These are phyloP conservation scores for Eurois occulta DNA, from an alignment of 2,888 invertebrate genomes.

Conservation along the genomic window DNA sequence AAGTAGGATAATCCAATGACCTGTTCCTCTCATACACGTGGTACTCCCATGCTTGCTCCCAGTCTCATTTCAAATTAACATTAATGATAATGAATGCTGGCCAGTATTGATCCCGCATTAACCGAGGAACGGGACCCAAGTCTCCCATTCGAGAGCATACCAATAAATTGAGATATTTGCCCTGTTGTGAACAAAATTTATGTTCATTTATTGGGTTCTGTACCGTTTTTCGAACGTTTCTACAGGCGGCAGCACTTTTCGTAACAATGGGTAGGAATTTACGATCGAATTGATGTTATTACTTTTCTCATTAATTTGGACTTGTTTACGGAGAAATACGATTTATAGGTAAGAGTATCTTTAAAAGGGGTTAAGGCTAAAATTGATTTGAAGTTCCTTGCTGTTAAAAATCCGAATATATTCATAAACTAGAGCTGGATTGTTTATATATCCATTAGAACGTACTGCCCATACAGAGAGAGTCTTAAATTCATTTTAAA, in stretches of 20 bases:
- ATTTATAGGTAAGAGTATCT: conserved; percentile 16
- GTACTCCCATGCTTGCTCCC: conserved; percentile 35
- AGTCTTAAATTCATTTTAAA: no score
- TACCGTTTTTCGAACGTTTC: conserved; percentile 50
- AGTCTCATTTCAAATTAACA: conserved; percentile 72
- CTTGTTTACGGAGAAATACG: conserved; percentile 37
- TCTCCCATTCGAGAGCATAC: conserved; percentile 55
- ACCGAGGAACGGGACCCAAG: conserved; percentile 59
- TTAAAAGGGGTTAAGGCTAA: conserved; percentile 11
- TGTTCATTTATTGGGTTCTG: conserved; percentile 59
- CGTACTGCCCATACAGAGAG: no score
- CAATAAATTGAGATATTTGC: conserved; percentile 68
- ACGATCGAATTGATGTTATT: conserved; percentile 54
- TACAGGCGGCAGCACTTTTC: conserved; percentile 54
- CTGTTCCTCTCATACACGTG: not conserved
- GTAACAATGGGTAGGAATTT: conserved; percentile 57
- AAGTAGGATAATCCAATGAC: conserved; percentile 11
- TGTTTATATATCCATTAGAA: not conserved
- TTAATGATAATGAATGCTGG: conserved; percentile 80
- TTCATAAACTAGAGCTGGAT: not conserved
- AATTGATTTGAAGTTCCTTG: not conserved
- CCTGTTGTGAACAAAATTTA: conserved; percentile 61
- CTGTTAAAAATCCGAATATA: not conserved
- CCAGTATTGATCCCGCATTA: conserved; percentile 74
- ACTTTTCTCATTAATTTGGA: conserved; percentile 54